These are phyloP conservation scores for Distichodus sexfasciatus DNA, from an alignment of 2,797 vertebrate species.

Conservation along the genomic window DNA sequence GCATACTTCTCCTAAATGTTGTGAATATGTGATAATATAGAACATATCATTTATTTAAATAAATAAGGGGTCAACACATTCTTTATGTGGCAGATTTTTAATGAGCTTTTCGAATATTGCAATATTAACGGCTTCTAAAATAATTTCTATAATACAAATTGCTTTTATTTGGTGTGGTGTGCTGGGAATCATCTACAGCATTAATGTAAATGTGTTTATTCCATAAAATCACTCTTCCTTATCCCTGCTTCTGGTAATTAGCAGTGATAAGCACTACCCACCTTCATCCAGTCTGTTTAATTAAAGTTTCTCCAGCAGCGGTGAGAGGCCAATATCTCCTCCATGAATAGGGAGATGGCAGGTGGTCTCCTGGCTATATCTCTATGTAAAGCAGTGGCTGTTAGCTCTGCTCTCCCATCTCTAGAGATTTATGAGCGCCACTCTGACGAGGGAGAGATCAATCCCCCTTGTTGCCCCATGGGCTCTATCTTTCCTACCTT, in stretches of 20 bases:
- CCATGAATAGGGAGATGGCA: slow-evolving; percentile 27
- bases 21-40: too few species aligned
- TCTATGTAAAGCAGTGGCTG: slow-evolving; percentile 29
- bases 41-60: too few species aligned
- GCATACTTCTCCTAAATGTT: too few species aligned
- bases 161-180: slow-evolving; percentile 32
- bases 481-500: slow-evolving; percentile 3
- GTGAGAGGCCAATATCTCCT: slow-evolving; percentile 37
- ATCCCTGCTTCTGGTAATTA: slow-evolving; percentile 19
- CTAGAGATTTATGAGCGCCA: slow-evolving; percentile 38
- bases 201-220: slow-evolving; percentile 17
- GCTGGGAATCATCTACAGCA: slow-evolving; percentile 14
- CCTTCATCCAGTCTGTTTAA: slow-evolving; percentile 52
- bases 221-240: background rate
- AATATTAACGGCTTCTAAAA: too few species aligned
- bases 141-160: too few species aligned
- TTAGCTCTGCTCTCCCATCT: slow-evolving; percentile 21
- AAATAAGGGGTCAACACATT: too few species aligned
- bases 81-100: too few species aligned
- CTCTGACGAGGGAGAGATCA: slow-evolving; percentile 29
- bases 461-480: slow-evolving; percentile 26
- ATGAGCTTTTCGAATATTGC: too few species aligned
- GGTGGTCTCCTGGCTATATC: slow-evolving; percentile 39
- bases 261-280: slow-evolving; percentile 13
- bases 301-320: slow-evolving; percentile 30